Conservation (phyloP, 2,888 invertebrate species). For the Drosophila barbarae region DNA sequence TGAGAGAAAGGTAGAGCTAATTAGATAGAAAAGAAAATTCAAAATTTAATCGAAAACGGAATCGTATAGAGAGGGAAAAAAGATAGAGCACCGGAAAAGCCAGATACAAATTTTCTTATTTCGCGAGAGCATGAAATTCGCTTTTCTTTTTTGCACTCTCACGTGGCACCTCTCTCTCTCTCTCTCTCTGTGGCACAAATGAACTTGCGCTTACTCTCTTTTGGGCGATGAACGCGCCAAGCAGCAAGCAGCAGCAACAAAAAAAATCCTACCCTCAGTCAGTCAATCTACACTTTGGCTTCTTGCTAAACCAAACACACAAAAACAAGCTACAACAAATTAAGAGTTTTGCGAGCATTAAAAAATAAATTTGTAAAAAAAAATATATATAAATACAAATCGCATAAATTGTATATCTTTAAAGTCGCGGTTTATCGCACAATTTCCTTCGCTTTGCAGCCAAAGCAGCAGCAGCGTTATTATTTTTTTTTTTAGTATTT, state of each 20-base stretch:
- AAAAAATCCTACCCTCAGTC: constrained; percentile 77
- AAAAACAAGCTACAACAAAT: constrained; percentile 42
- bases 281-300: constrained; percentile 80
- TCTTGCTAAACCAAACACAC: constrained; percentile 77
- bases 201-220: constrained; percentile 43
- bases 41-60: constrained; percentile 6
- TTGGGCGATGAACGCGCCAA: constrained; percentile 66
- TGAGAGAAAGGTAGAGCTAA: constrained; percentile 13
- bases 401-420: constrained; percentile 1
- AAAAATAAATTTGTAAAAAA: constrained; percentile 27
- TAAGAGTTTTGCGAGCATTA: constrained; percentile 20
- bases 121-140: constrained; percentile 25
- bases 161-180: constrained; percentile 27
- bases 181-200: constrained; percentile 18
- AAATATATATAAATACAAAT: constrained; percentile 2
- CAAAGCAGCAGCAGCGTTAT: not conserved
- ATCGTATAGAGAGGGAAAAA: constrained; percentile 2
- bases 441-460: constrained; percentile 25
- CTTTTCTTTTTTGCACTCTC: constrained; percentile 31
- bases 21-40: constrained; percentile 15
- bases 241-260: constrained; percentile 41
- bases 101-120: constrained; percentile 28
- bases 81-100: constrained; percentile 11
- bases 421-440: constrained; percentile 8
- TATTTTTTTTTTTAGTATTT: constrained; percentile 17